Evolutionary conservation across 2,113 vertebrate genomes (phyloP), one percentile per base, ranked within the genome.

Genomic region (Cephalopholis sonnerati): DNA sequence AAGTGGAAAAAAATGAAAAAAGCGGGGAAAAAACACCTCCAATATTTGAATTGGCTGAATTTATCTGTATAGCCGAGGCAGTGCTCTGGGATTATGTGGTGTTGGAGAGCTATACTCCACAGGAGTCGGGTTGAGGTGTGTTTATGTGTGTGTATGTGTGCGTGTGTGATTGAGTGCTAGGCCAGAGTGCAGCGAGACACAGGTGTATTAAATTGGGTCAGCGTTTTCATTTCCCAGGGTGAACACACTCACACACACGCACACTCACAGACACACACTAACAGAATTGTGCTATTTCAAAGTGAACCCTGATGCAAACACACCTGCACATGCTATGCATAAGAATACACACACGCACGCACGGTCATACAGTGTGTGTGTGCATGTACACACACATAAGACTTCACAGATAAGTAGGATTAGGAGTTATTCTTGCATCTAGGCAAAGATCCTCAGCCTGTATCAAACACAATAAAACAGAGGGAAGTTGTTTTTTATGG

Each of bases 151-250:
- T 50, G 64, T 62, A 46, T 68, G 74, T 77, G 48, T 55, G 77
- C 59, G 64, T 79, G 77, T 66, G 74, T 61, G 85, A 85, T 87
- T 84, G 89, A 90, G 86, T 83, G 75, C 69, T 63, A 63, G 90
- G 81, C 84, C 81, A 89, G 74, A 90, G 90, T 81, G 88, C 88
- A 90, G 87, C 16, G 77, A 91, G 91, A 91, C 91, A 92, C 89
- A 93, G 91, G 93, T 92, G 93, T 91, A 89, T 90, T 92, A 92
- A 94, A 94, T 87, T 93, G 92, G 90, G 91, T 92, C 89, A 93
- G 85, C 85, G 13, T 93, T 93, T 93, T 92, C 91, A 91, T 91
- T 91, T 93, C 91, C 85, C 85, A 87, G 83, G 91, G 76, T 87
- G 86, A 76, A 22, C n/a, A 39, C 62, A 70, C 71, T 61, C 61